phyloP scores from a whole-genome alignment of 1,140 invertebrate genomes.

The Onthophagus taurus region DNA sequence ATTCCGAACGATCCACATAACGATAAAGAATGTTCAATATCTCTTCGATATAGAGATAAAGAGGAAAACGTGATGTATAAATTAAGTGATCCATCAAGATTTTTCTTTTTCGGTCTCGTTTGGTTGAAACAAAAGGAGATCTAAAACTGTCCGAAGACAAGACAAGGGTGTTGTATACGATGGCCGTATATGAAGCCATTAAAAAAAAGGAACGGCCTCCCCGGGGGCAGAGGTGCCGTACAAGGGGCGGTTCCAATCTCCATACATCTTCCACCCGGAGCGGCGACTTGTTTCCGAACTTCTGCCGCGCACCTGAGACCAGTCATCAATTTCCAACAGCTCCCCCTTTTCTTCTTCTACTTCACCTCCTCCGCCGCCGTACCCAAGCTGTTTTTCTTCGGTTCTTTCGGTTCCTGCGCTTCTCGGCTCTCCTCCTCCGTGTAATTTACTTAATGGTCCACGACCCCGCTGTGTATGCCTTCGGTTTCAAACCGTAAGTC shows the following conservation, averaged over 20 bases:
- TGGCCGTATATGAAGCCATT: slow-evolving; percentile 10
- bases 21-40: no score
- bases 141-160: background rate
- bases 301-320: slow-evolving; percentile 31
- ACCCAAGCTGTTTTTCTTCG: slow-evolving; percentile 1
- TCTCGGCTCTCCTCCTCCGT: slow-evolving; percentile 3
- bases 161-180: background rate
- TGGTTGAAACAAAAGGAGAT: background rate
- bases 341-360: slow-evolving; percentile 33
- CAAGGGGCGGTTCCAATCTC: slow-evolving; percentile 10
- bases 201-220: slow-evolving; percentile 13
- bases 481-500: slow-evolving; percentile 36
- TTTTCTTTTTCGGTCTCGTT: no score
- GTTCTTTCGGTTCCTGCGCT: background rate
- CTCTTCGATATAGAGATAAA: no score
- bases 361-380: no score
- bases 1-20: no score
- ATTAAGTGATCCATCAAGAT: no score
- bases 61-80: no score
- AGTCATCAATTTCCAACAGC: slow-evolving; percentile 31
- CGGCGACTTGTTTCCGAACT: slow-evolving; percentile 22
- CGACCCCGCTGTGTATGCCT: slow-evolving; percentile 32
- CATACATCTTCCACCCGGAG: slow-evolving; percentile 12
- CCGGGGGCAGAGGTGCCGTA: no score
- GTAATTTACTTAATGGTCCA: slow-evolving; percentile 39